Evolutionary conservation across 2,797 vertebrate genomes (phyloP), one percentile per base, ranked within the genome.

Genomic region (Enteromius anoplus): DNA sequence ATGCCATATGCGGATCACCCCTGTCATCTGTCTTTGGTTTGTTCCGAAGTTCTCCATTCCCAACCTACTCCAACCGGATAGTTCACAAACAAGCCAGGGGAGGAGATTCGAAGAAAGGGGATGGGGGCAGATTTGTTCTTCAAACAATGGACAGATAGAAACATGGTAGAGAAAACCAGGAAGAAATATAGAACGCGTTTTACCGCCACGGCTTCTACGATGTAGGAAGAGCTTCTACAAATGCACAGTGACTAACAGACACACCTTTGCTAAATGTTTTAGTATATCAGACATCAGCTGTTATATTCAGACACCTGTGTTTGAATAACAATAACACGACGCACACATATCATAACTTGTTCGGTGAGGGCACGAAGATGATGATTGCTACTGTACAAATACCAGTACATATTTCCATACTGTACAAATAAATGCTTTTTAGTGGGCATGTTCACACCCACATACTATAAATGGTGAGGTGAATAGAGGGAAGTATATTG

Each of bases 91-190:
- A 75, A 80, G 71, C 53, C 53, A 85, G 77, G 75, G 79, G 80
- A 72, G 75, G 66, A 84, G 85, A 81, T 49, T 62, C 68, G 23
- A 42, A 45, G 62, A 58, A 85, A 60, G 77, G 58, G 66, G 14
- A 78, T 81, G 76, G 72, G 75, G 77, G 72, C 68, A 53, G 84
- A 84, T 81, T 90, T 90, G 88, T 86, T 86, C 85, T 87, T 85
- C 34, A 89, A 90, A 91, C 89, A 91, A 90, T 90, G 80, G 80
- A 69, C 79, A 82, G 82, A 73, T 62, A 72, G 81, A 85, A 86
- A 58, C 77, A 85, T 72, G 85, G 80, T 75, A 68, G 78, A 80
- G 81, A 86, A 78, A 85, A 72, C 32, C 29, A 80, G 73, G 32
- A 53, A 82, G 65, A 66, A 81, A 51, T 47, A 78, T 21, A 77